Evolutionary conservation across 2,113 vertebrate species (phyloP).

Genomic region (Sapajus apella): DNA sequence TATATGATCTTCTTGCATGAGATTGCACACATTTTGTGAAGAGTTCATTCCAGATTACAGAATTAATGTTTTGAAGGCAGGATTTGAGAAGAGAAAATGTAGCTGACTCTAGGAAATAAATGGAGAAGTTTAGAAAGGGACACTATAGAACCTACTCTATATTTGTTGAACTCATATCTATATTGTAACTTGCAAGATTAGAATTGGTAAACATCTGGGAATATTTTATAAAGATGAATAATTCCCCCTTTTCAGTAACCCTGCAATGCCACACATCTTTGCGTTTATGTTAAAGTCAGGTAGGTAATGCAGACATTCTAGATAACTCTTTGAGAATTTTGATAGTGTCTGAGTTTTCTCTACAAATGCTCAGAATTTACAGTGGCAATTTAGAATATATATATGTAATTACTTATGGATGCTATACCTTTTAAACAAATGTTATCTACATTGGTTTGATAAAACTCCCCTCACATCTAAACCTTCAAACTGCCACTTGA

Average conservation of each 20-base stretch:
- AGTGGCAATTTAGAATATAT: not conserved
- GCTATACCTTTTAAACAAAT: not conserved
- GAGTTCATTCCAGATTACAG: constrained; percentile 17
- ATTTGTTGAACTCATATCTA: not conserved
- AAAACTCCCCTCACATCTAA: not conserved
- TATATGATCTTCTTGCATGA: not conserved
- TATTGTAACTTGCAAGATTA: not conserved
- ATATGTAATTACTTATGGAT: not conserved
- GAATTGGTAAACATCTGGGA: not conserved
- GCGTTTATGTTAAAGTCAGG: not conserved
- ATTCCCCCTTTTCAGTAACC: not conserved
- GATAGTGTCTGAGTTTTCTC: not conserved
- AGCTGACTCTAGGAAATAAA: not conserved
- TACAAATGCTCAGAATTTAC: constrained; percentile 9
- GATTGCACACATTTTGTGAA: not conserved
- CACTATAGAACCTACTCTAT: not conserved
- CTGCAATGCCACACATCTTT: not conserved
- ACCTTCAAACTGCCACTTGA: not conserved
- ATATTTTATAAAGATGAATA: not conserved
- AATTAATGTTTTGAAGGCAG: constrained; percentile 30
- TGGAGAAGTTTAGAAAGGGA: not conserved
- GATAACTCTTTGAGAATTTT: not conserved
- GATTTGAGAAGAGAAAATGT: not conserved
- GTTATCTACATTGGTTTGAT: not conserved
- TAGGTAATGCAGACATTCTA: not conserved